Evolutionary conservation across 2,888 invertebrate genomes (phyloP).

Genomic region (Autographa gamma): DNA sequence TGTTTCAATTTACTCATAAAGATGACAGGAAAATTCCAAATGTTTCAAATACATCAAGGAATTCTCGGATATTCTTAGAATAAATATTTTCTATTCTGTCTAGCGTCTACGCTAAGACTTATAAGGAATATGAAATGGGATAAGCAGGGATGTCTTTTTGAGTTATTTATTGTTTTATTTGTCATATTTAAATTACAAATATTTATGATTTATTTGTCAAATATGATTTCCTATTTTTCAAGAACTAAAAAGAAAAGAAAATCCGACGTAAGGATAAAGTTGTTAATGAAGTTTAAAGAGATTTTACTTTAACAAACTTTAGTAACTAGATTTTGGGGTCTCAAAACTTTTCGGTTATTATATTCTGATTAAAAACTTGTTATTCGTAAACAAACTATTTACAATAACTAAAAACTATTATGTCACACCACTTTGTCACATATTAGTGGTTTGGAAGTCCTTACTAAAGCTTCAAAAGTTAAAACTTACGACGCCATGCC

Average conservation of each 20-base stretch:
- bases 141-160: not conserved
- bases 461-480: slow-evolving; percentile 68
- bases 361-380: slow-evolving; percentile 1
- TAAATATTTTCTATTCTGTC: not conserved
- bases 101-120: not conserved
- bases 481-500: slow-evolving; percentile 57
- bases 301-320: not conserved
- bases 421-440: slow-evolving; percentile 65
- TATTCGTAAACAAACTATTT: slow-evolving; percentile 54
- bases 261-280: not conserved
- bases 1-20: not conserved
- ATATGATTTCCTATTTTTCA: not conserved
- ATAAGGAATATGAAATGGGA: not conserved
- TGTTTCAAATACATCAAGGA: not conserved
- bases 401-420: slow-evolving; percentile 56
- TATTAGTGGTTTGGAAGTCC: slow-evolving; percentile 65
- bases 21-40: too few species aligned
- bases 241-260: not conserved
- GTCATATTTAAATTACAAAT: too few species aligned
- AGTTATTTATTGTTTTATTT: not conserved
- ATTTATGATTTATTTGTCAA: too few species aligned
- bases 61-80: slow-evolving; percentile 1
- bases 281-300: not conserved
- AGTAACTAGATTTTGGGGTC: not conserved
- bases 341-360: not conserved